These are phyloP conservation scores for Otolemur garnettii DNA, from an alignment of 2,113 vertebrate genomes.

Conservation along the genomic window DNA sequence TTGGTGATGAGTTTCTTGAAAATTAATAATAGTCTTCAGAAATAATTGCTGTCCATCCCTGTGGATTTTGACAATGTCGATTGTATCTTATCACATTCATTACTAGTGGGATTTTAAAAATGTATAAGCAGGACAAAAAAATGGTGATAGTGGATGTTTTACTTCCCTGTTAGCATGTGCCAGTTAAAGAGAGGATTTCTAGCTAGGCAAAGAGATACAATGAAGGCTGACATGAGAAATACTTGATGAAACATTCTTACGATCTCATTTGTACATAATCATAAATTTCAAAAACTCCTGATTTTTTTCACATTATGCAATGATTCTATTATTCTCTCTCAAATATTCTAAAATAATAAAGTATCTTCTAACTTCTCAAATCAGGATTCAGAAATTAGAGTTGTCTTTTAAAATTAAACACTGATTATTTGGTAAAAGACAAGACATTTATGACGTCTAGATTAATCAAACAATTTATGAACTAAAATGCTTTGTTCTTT, in stretches of 20 bases:
- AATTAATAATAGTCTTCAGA: slow-evolving; percentile 49
- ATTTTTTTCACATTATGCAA: neutral
- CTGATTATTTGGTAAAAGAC: neutral
- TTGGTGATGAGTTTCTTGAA: slow-evolving; percentile 51
- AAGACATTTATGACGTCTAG: neutral
- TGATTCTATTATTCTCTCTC: neutral
- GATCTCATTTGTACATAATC: neutral
- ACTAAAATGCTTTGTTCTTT: neutral
- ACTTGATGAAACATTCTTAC: neutral
- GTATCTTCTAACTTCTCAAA: neutral
- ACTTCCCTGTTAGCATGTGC: neutral
- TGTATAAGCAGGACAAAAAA: neutral
- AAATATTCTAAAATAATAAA: neutral
- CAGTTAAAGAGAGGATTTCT: neutral
- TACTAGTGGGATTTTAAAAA: slow-evolving; percentile 13
- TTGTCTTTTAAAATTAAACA: neutral
- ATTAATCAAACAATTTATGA: neutral
- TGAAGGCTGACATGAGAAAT: neutral
- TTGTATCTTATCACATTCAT: neutral
- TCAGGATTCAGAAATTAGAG: neutral
- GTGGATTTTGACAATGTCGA: neutral
- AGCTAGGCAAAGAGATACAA: neutral
- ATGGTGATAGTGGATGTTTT: neutral
- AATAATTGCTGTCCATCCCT: slow-evolving; percentile 8
- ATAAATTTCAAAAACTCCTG: neutral